phyloP scores from a whole-genome alignment of 2,888 invertebrate genomes.

The Cynaeus angustus region DNA sequence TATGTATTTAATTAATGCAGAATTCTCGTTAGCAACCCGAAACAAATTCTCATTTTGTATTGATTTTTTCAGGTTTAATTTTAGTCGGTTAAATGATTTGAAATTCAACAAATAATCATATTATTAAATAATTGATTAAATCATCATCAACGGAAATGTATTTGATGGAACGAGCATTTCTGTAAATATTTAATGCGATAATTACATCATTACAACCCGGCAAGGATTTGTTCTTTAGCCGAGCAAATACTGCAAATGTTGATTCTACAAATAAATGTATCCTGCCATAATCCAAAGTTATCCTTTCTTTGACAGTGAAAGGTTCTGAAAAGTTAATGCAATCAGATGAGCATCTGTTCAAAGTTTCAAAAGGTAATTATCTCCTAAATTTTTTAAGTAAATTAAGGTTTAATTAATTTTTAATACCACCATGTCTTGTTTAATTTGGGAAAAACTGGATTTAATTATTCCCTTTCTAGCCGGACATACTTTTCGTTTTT shows the following conservation, averaged over 20 bases:
- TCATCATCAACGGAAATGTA: conserved; percentile 20
- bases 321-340: conserved; percentile 37
- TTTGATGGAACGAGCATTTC: neutral
- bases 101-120: conserved; percentile 6
- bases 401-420: conserved; percentile 32
- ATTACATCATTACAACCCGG: conserved; percentile 30
- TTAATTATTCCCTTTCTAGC: conserved; percentile 33
- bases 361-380: conserved; percentile 39
- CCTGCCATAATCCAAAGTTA: conserved; percentile 30
- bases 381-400: conserved; percentile 40
- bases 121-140: conserved; percentile 21
- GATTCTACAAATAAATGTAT: conserved; percentile 36
- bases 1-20: conserved; percentile 20
- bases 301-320: conserved; percentile 34
- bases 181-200: conserved; percentile 30
- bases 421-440: conserved; percentile 31
- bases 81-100: neutral
- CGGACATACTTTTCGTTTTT: conserved; percentile 8
- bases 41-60: conserved; percentile 1
- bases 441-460: conserved; percentile 24
- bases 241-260: conserved; percentile 29
- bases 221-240: conserved; percentile 27
- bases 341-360: conserved; percentile 40
- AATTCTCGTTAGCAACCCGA: neutral
- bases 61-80: neutral